Base-by-base conservation (phyloP, 2,888 invertebrate species). In the Aspidiotus rigidus region DNA sequence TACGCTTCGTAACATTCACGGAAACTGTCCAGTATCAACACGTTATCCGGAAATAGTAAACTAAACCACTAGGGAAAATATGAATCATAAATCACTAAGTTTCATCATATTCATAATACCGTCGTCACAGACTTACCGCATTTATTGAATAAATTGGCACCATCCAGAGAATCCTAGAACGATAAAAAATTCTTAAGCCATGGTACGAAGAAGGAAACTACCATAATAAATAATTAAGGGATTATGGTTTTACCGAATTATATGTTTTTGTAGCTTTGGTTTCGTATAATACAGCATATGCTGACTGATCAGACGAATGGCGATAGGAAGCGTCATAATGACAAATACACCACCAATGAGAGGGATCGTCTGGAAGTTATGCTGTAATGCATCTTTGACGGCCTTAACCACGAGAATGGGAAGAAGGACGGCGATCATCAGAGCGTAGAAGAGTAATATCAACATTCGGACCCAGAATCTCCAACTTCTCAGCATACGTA, bases 1-100 rank as follows among this genome's bases (percentile, higher is more conserved):
- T 95, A 97, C 0, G 95, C 96, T 80, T 97, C 97, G 77, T 96
- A 97, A 77, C 95, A 96, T 81, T 97, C 96, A 77, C 96, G 83
- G 64, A 92, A 79, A 74, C 93, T 92, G 79, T 97, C 95, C 76
- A 95, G 85, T 77, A 95, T 96, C 73, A 97, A 93, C 55, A 93
- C 90, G 75, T 88, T 86, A 73, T 87, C 83, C 0, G 93, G 93
- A 77, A 90, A 93, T 64, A 89, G 82, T 72, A 97, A 80, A 3
- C 95, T 95, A 74, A 93, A 82, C 92, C 92, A 93, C 87, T 87
- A 28, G 28, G 15, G 9, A 40, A 54, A 49, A 40, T 1, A 56
- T 56, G 5, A 17, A 56, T 56, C 7, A 56, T 56, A 5, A n/a
- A n/a, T 10, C 28, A 28, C 5, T 5, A 28, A 28, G 28, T 28